Evolutionary conservation across 2,797 vertebrate species (phyloP).

Genomic region (Chlorospingus flavigularis): DNA sequence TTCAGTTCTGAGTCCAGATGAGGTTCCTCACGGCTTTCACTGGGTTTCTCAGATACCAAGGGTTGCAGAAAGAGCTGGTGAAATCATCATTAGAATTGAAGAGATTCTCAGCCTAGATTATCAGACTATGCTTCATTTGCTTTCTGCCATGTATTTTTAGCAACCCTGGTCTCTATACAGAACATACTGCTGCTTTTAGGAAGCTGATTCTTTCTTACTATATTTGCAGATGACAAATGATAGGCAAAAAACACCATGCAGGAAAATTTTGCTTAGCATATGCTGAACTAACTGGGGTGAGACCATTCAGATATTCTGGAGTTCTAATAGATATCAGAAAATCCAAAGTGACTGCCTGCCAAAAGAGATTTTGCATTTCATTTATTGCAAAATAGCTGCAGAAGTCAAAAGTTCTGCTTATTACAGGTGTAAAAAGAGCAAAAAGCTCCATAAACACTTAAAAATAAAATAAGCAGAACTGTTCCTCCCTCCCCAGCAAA

Average conservation of each 20-base stretch:
- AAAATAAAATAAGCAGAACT: background rate
- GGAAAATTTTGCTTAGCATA: background rate
- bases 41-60: background rate
- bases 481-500: background rate
- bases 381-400: background rate
- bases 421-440: background rate
- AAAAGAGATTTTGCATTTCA: conserved; percentile 16
- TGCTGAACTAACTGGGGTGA: background rate
- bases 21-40: background rate
- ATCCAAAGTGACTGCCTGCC: background rate
- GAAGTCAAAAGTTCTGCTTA: background rate
- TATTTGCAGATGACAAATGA: background rate
- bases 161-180: background rate
- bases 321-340: background rate
- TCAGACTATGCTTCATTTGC: background rate
- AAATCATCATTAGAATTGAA: background rate
- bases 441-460: background rate
- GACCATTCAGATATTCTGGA: background rate
- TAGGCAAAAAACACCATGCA: background rate
- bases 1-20: background rate
- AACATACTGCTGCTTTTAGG: background rate
- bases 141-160: background rate
- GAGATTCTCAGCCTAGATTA: background rate
- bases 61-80: background rate
- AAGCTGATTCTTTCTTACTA: background rate